Evolutionary conservation across 1,140 invertebrate species (phyloP).

Genomic region (Metaphire vulgaris): DNA sequence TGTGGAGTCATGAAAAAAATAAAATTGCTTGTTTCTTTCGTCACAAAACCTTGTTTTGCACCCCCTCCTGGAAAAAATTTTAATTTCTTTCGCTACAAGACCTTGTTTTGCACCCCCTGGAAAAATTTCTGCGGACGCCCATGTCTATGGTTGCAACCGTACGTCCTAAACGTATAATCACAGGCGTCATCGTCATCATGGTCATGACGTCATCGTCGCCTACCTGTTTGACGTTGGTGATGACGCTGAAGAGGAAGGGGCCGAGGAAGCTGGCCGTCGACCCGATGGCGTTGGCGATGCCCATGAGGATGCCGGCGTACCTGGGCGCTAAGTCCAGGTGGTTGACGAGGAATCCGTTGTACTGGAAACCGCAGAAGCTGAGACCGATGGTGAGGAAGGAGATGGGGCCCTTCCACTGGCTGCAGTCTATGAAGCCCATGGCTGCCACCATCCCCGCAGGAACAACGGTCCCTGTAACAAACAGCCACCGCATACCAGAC

Average conservation of each 20-base stretch:
- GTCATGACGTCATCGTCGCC: too few species aligned
- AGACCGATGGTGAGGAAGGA: conserved; percentile 5
- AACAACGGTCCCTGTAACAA: background rate
- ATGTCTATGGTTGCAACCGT: too few species aligned
- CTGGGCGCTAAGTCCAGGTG: conserved; percentile 96
- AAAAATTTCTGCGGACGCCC: too few species aligned
- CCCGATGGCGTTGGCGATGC: conserved; percentile 94
- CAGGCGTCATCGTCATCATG: too few species aligned
- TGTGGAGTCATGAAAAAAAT: too few species aligned
- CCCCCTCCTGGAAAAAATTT: too few species aligned
- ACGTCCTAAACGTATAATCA: too few species aligned
- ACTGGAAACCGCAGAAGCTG: conserved; percentile 16
- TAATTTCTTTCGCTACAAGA: too few species aligned
- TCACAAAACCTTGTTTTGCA: too few species aligned
- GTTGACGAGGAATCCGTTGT: conserved; percentile 63
- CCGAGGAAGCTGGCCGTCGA: conserved; percentile 89
- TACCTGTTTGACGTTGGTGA: background rate
- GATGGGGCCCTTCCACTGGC: background rate
- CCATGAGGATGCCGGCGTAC: conserved; percentile 98
- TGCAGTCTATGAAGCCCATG: background rate
- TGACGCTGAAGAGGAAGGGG: conserved; percentile 53
- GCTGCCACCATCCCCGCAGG: background rate
- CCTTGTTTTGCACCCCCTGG: too few species aligned
- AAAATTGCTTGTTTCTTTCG: too few species aligned
- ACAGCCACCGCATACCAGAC: too few species aligned